Conservation (phyloP, 2,113 vertebrate genomes). For the Ellobius talpinus region DNA sequence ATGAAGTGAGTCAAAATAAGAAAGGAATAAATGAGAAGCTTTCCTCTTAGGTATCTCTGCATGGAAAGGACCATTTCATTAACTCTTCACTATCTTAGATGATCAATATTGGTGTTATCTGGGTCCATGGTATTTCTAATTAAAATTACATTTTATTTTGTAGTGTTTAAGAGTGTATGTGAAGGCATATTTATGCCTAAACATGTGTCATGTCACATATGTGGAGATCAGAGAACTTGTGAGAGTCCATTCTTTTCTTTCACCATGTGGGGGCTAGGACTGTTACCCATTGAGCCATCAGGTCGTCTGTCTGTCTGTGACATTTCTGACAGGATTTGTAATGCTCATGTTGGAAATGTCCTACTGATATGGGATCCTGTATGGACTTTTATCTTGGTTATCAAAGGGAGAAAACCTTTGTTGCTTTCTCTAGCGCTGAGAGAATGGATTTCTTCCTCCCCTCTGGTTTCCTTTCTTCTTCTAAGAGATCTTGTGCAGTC, state of each 20-base stretch:
- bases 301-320: background rate
- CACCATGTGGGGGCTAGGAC: too few relatives aligned
- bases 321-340: background rate
- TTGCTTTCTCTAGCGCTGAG: slow-evolving; percentile 26
- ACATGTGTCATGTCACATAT: too few relatives aligned
- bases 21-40: background rate
- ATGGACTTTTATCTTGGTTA: background rate
- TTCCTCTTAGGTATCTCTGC: background rate
- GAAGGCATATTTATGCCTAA: background rate
- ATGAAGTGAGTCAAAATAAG: slow-evolving; percentile 37
- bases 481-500: background rate
- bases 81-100: background rate
- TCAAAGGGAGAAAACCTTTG: background rate
- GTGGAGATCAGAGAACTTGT: background rate
- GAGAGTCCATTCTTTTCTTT: background rate
- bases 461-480: background rate
- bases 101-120: background rate
- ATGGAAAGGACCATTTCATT: background rate
- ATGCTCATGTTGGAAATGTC: background rate
- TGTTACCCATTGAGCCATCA: background rate
- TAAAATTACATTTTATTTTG: background rate
- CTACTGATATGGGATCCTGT: background rate
- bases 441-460: background rate
- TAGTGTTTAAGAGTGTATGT: background rate
- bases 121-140: background rate